Evolutionary conservation across 2,113 vertebrate species (phyloP), one percentile per base, ranked within the genome.

Genomic region (Chionomys nivalis): DNA sequence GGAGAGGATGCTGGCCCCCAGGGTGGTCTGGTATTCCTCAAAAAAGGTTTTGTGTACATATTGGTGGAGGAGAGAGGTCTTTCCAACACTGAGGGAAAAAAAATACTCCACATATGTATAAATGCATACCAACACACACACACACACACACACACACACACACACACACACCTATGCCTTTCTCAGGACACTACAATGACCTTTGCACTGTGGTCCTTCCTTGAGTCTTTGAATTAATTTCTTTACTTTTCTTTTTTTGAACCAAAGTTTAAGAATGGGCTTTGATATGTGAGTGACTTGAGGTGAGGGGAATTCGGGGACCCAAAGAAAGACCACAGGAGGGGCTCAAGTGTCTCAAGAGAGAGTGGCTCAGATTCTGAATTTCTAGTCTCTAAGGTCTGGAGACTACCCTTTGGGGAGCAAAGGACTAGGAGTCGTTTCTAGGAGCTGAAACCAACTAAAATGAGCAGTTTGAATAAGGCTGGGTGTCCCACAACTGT

Each of bases 61-160:
- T 33, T 97, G 99, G 95, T 99, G 98, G 88, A 99, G 98, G 52
- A 99, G 98, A 11, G 99, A 99, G 65, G 99, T 99, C 97, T 99
- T 99, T 68, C 99, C 99, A 91, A 99, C 98, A 0, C 99, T 99
- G 91, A 85, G 39, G 61, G 31, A 70, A 90, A 95, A 94, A n/a
- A 91, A 94, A 31, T 11, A 58, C 17, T 76, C 86, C 36, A 96
- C 49, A 93, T 24, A 66, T 7, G 3, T 28, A n/a, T 94, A 82
- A 88, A 49, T 72, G 44, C 44, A 44, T 14, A 81, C 2, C 0
- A 16, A 26, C 11, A n/a, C 0, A 44, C 63, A n/a, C 16, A 77
- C 31, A 82, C 79, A 61, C n/a, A 82, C 73, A 76, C 0, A 6
- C 39, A n/a, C 33, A 19, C 16, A 19, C 33, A 61, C 52, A 61